These are phyloP conservation scores for Lasioglossum calceatum DNA, from an alignment of 2,888 invertebrate genomes.

Conservation along the genomic window DNA sequence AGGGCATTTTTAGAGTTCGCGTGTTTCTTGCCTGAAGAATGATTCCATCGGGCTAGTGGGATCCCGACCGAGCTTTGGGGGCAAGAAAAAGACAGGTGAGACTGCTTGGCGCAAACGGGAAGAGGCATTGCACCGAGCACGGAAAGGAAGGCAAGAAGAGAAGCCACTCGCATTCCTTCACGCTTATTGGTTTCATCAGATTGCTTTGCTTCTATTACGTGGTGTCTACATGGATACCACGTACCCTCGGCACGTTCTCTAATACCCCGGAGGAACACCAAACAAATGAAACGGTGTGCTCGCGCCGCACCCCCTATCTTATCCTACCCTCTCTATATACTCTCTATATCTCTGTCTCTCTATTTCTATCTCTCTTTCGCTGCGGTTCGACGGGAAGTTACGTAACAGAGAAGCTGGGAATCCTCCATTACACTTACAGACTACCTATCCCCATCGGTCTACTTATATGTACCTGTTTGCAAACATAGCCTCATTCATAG, in stretches of 20 bases:
- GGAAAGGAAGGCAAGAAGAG: constrained; percentile 34
- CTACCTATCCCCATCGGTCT: constrained; percentile 9
- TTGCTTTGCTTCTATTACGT: constrained; percentile 81
- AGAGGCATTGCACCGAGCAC: constrained; percentile 32
- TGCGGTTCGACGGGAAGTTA: constrained; percentile 70
- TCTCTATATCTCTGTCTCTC: background rate
- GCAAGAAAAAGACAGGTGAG: constrained; percentile 42
- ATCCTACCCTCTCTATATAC: constrained; percentile 20
- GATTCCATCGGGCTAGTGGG: background rate
- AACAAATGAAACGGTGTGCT: constrained; percentile 78
- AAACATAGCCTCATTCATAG: background rate
- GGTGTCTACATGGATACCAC: constrained; percentile 79
- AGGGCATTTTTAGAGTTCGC: background rate
- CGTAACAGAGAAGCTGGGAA: constrained; percentile 67
- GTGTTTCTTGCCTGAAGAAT: background rate
- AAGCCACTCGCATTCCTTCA: constrained; percentile 80
- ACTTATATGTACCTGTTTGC: constrained; percentile 7
- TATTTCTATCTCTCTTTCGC: constrained; percentile 12
- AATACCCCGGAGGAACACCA: constrained; percentile 79
- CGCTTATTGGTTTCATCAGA: constrained; percentile 84
- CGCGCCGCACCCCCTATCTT: constrained; percentile 38
- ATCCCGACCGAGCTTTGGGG: constrained; percentile 11
- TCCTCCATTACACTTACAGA: constrained; percentile 63
- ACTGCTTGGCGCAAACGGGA: constrained; percentile 17
- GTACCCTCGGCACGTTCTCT: constrained; percentile 79